These are phyloP conservation scores for Carpatolechia fugitivella DNA, from an alignment of 2,888 invertebrate species.

Conservation along the genomic window DNA sequence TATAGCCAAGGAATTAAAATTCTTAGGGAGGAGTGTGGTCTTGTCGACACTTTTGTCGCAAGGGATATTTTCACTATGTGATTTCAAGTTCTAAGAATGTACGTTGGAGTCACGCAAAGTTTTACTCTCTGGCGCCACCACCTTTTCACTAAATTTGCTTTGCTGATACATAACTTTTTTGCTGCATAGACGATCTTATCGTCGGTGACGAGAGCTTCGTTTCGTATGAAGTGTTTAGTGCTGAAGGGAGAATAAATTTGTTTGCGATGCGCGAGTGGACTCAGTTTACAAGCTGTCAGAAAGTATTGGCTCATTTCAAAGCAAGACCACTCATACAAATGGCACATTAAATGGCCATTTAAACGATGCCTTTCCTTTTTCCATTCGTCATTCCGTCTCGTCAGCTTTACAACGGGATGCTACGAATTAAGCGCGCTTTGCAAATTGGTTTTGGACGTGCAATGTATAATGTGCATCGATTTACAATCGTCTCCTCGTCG, in stretches of 20 bases:
- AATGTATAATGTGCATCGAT: slow-evolving; percentile 38
- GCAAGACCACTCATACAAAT: slow-evolving; percentile 62
- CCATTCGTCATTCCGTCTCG: slow-evolving; percentile 66
- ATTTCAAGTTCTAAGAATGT: slow-evolving; percentile 41
- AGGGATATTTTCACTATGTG: slow-evolving; percentile 45
- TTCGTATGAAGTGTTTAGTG: neutral
- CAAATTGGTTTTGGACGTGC: slow-evolving; percentile 62
- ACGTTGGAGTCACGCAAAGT: slow-evolving; percentile 43
- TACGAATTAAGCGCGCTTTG: slow-evolving; percentile 54
- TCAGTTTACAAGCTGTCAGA: slow-evolving; percentile 44
- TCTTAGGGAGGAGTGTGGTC: no score
- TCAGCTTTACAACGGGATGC: slow-evolving; percentile 66
- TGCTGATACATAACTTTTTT: slow-evolving; percentile 6
- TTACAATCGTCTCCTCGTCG: slow-evolving; percentile 35
- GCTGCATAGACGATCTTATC: neutral
- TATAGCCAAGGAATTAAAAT: no score
- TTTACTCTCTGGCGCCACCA: slow-evolving; percentile 61
- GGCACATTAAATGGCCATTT: slow-evolving; percentile 52
- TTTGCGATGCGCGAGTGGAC: slow-evolving; percentile 53
- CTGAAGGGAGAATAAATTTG: slow-evolving; percentile 29
- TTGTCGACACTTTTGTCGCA: slow-evolving; percentile 30
- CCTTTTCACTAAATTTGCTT: slow-evolving; percentile 35
- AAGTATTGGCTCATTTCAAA: slow-evolving; percentile 60
- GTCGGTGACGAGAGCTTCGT: neutral
- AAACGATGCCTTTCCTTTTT: slow-evolving; percentile 67